Conservation (phyloP, 2,888 invertebrate species). For the Standfussiana lucernea region DNA sequence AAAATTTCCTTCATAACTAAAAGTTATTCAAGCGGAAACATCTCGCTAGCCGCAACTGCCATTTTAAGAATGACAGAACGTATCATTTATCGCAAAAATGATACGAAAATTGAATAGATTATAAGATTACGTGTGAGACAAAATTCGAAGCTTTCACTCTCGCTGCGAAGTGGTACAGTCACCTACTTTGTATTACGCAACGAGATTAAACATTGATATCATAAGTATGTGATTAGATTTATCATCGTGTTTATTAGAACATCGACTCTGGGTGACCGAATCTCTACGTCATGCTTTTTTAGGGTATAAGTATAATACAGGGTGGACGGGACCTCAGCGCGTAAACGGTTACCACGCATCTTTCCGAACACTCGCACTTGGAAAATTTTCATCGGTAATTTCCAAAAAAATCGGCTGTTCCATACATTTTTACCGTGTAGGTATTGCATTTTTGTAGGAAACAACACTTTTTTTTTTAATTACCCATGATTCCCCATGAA, state of each 20-base stretch:
- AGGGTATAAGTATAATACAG: not conserved
- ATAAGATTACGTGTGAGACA: constrained; percentile 50
- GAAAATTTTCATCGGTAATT: not conserved
- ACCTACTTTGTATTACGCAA: constrained; percentile 58
- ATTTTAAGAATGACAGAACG: not conserved
- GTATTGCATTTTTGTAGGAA: not conserved
- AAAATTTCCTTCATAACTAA: not conserved
- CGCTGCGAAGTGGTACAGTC: constrained; percentile 39
- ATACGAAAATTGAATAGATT: constrained; percentile 47
- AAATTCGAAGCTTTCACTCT: constrained; percentile 59
- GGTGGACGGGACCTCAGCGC: not conserved
- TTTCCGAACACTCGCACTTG: not conserved
- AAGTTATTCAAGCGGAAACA: constrained; percentile 4
- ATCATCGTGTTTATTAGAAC: constrained; percentile 29
- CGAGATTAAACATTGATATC: constrained; percentile 52
- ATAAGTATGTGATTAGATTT: constrained; percentile 56
- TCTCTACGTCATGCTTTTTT: not conserved
- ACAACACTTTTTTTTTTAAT: no score
- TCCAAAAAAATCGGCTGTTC: not conserved
- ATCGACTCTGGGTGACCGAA: constrained; percentile 19
- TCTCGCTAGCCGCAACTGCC: not conserved
- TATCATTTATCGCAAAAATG: constrained; percentile 29
- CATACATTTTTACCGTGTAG: not conserved
- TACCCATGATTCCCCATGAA: no score
- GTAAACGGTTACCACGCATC: not conserved